Evolutionary conservation across 92 coral and sea anemone genomes (phyloP), one percentile per base, ranked within the genome.

Genomic region (Zoanthus solanderi): DNA sequence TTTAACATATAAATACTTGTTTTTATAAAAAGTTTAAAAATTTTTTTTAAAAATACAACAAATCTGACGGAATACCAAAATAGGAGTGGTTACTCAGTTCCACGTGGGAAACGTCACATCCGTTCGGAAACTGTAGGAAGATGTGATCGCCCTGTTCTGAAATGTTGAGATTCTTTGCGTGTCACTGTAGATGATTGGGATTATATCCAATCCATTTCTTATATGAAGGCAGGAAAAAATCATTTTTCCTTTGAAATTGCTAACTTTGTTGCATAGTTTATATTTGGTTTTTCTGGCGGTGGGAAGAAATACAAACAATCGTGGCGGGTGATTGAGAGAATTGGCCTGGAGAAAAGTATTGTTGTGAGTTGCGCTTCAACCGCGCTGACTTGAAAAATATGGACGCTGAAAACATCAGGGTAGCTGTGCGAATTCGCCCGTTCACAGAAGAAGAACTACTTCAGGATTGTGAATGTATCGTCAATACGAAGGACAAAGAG

Each of bases 401-500:
- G 85, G 85, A 81, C 30, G 85, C 85, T 7, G 85, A 81, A 68
- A 90, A 87, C 60, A 91, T 96, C 74, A 81, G 90, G 76, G 99
- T 96, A 13, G 98, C 98, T 18, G 98, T 97, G 23, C 80, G 94
- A 18, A 96, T 97, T 29, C 89, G 98, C 46, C 95, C 96, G 7
- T 92, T 92, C 37, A 94, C 68, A 61, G 96, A 95, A 84, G 90
- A 82, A 63, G 99, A 97, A 90, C 87, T 75, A 63, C 81, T 84
- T 18, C 90, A 91, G 82, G 84, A 87, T 71, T 92, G 94, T 44
- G 90, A 84, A 56, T 68, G 93, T 71, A 92, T 97, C 34, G 95
- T 97, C 53, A 87, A 89, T 84, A 81, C 97, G 63, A 90, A 92
- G 47, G 88, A 83, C 66, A 89, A 93, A 47, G 93, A 95, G 78